A percentile compares a stretch with the other conserved stretches of the same genome.
These are phyloP conservation scores for Yasuhikotakia modesta DNA, from an alignment of 2,797 vertebrate genomes.

Conservation along the genomic window DNA sequence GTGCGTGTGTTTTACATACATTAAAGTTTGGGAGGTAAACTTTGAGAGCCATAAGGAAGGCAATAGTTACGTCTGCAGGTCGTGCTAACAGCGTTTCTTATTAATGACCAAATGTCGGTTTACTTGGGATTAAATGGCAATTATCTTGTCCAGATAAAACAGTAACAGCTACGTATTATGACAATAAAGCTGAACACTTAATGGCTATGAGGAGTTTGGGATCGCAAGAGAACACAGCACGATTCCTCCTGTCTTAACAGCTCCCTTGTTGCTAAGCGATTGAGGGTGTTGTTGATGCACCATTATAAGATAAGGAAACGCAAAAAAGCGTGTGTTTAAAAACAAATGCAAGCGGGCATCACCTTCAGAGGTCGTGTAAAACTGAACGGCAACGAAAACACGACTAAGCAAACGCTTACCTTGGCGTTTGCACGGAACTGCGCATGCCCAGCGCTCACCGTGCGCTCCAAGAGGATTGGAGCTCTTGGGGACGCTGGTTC, in stretches of 20 bases:
- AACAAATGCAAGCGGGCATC: too few species aligned
- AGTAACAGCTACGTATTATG: constrained; percentile 26
- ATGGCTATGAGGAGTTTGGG: constrained; percentile 44
- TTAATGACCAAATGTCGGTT: constrained; percentile 32
- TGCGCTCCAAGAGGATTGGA: constrained; percentile 66
- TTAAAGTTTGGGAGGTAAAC: too few species aligned
- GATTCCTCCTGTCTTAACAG: constrained; percentile 9
- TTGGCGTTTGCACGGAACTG: constrained; percentile 69
- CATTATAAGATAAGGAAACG: constrained; percentile 17
- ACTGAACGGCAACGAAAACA: neutral
- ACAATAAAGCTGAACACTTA: constrained; percentile 44
- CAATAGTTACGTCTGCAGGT: too few species aligned
- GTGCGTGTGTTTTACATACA: too few species aligned
- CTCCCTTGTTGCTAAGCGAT: constrained; percentile 38
- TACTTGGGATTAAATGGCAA: too few species aligned
- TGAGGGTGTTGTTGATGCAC: constrained; percentile 2
- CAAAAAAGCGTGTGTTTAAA: too few species aligned
- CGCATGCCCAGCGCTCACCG: constrained; percentile 63
- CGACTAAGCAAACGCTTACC: constrained; percentile 68
- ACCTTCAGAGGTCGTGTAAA: constrained; percentile 8
- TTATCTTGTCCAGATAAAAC: constrained; percentile 30
- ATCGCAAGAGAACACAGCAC: constrained; percentile 29
- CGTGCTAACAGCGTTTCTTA: constrained; percentile 13
- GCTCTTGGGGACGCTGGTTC: too few species aligned
- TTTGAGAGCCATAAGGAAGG: too few species aligned